phyloP scores from a whole-genome alignment of 2,888 invertebrate species.

The Ichneumon xanthorius region DNA sequence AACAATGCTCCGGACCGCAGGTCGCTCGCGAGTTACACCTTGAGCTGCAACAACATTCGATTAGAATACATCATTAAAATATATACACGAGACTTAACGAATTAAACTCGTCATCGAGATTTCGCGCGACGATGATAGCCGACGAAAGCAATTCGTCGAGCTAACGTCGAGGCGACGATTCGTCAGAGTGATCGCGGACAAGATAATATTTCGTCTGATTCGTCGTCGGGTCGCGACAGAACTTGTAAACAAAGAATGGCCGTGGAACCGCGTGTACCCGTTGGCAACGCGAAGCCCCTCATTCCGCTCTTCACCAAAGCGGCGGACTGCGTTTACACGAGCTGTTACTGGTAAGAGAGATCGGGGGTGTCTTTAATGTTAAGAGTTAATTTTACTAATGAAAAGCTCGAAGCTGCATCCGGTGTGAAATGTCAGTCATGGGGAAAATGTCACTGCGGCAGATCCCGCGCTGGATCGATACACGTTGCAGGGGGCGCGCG shows the following conservation, averaged over 20 bases:
- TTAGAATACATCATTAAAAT: neutral
- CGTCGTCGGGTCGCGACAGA: slow-evolving; percentile 1
- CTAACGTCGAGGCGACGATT: slow-evolving; percentile 28
- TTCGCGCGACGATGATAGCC: slow-evolving; percentile 16
- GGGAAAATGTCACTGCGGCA: slow-evolving; percentile 77
- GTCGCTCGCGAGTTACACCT: slow-evolving; percentile 49
- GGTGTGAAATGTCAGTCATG: neutral
- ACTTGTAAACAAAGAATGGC: slow-evolving; percentile 81
- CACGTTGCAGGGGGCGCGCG: slow-evolving; percentile 72
- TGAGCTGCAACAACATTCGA: neutral
- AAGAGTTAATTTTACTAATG: neutral
- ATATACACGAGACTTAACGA: no score
- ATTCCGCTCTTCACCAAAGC: slow-evolving; percentile 90
- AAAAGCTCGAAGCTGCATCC: neutral
- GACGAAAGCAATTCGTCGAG: slow-evolving; percentile 17
- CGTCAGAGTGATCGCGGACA: neutral
- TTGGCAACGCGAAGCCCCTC: slow-evolving; percentile 81
- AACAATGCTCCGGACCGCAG: slow-evolving; percentile 69
- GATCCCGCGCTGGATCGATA: slow-evolving; percentile 81
- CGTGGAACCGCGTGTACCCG: slow-evolving; percentile 79
- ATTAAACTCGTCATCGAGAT: neutral
- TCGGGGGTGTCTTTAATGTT: neutral
- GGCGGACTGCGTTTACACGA: slow-evolving; percentile 93
- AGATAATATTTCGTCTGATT: neutral
- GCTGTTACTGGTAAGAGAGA: slow-evolving; percentile 92